These are phyloP conservation scores for Callipepla californica DNA, from an alignment of 2,113 vertebrate genomes.

Conservation along the genomic window DNA sequence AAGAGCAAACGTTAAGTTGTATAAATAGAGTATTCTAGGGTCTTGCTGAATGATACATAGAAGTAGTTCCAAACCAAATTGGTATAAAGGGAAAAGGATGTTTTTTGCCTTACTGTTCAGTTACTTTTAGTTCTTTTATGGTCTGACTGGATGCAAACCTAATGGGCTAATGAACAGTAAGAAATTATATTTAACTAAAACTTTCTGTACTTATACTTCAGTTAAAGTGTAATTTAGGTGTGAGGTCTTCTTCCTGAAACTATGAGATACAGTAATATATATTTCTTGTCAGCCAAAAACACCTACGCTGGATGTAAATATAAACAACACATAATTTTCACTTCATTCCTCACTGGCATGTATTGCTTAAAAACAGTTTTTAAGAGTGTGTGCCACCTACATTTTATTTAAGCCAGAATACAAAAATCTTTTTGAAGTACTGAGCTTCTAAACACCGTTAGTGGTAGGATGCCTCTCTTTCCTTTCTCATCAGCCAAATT, in stretches of 20 bases:
- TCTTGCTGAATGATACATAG: constrained; percentile 1
- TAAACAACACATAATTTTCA: constrained; percentile 60
- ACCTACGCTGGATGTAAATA: constrained; percentile 50
- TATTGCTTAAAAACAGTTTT: constrained; percentile 44
- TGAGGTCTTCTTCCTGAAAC: not conserved
- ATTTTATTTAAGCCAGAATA: constrained; percentile 12
- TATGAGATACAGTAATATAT: constrained; percentile 11
- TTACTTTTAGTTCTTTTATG: not conserved
- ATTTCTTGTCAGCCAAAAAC: constrained; percentile 42
- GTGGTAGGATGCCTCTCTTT: not conserved
- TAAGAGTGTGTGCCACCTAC: not conserved
- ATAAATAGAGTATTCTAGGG: not conserved
- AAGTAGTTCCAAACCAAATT: not conserved
- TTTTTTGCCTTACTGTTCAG: not conserved
- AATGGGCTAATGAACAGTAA: not conserved
- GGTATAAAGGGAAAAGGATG: not conserved
- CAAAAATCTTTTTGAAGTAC: not conserved
- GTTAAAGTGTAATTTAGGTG: constrained; percentile 35
- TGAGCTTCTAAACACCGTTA: not conserved
- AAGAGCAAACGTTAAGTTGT: not conserved
- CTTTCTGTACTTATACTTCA: not conserved
- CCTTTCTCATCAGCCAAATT: not conserved
- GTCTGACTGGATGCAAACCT: not conserved
- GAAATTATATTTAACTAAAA: constrained; percentile 19
- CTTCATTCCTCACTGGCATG: constrained; percentile 17